Evolutionary conservation across 2,888 invertebrate genomes (phyloP), one percentile per base, ranked within the genome.

Genomic region (Podotricha telesiphe): DNA sequence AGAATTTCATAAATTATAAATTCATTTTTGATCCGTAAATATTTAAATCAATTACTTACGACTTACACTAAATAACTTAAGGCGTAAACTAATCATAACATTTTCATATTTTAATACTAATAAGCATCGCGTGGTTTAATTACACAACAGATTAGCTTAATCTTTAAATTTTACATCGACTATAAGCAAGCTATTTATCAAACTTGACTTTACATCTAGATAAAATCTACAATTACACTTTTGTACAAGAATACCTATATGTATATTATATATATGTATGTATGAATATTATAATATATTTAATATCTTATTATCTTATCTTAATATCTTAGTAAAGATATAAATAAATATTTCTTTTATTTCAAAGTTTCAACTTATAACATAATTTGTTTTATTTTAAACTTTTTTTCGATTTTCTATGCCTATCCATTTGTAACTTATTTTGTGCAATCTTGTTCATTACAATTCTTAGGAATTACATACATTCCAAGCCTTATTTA

Each of bases 101-200:
- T 77, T 76, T 75, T 74, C 75, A 77, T 77, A 77, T 77, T 76
- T 76, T 74, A 74, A 77, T 77, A 75, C 69, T 71, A 71, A 75
- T 72, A 70, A 69, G 69, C 69, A 50, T 67, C 42, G 70, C 68
- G 53, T 61, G 71, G 64, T 65, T 74, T 75, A 75, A 76, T 75
- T 73, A 73, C 63, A 67, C 56, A 59, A 65, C 66, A 64, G 22
- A 73, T 73, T 73, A 72, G 53, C 72, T 71, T 75, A 69, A 59
- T 67, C 51, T 69, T 71, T 72, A 50, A 72, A 65, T 68, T 59
- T 45, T 68, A 74, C 45, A 50, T 40, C 66, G 42, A 71, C 65
- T 62, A 55, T 42, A 61, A 40, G 56, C 34, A 62, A 28, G 51
- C 59, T 53, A 61, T 68, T 62, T 56, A 61, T 68, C 61, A 61